Evolutionary conservation across 2,797 vertebrate genomes (phyloP), one percentile per base, ranked within the genome.

Genomic region (Lutjanus argentimaculatus): DNA sequence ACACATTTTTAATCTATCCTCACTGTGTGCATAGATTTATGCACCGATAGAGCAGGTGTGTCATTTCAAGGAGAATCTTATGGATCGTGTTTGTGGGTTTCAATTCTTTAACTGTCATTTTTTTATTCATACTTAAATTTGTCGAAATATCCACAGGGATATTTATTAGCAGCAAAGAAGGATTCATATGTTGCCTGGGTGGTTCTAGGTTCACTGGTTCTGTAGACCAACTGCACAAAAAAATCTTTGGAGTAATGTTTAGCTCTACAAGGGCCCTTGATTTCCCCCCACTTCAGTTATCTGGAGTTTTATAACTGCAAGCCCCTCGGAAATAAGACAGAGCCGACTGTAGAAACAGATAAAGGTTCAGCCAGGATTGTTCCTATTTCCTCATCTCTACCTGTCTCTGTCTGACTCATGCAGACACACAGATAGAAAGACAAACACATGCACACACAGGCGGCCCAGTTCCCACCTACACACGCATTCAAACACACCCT

Each of bases 301-400:
- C 53, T 71, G 25, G 51, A 40, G 69, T 58, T 75, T 79, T 64
- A 36, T 72, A 62, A 62, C 25, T 2, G 42, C 52, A 1, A 51
- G 8, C 2, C 72, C n/a, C n/a, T 19, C 1, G 1, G 70, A 75
- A 75, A 56, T 45, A 21, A 80, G 73, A 78, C 55, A 1, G 4
- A 64, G 30, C 36, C 15, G 14, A 66, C 14, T 30, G 0, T 71
- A 72, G 59, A 56, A 65, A 14, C 73, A 45, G 70, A 75, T 72
- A 67, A 72, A 57, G 61, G 7, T 46, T 59, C 56, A 61, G 51
- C 1, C 53, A 11, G 21, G 72, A 70, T 11, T 55, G 14, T 66
- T 84, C 59, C 68, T 10, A 52, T 79, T 80, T 58, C 75, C 68
- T 64, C 74, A 6, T 69, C 57, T 77, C 46, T 70, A 66, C 67